These are phyloP conservation scores for Cossypha dichroa DNA, from an alignment of 2,797 vertebrate species.

Conservation along the genomic window DNA sequence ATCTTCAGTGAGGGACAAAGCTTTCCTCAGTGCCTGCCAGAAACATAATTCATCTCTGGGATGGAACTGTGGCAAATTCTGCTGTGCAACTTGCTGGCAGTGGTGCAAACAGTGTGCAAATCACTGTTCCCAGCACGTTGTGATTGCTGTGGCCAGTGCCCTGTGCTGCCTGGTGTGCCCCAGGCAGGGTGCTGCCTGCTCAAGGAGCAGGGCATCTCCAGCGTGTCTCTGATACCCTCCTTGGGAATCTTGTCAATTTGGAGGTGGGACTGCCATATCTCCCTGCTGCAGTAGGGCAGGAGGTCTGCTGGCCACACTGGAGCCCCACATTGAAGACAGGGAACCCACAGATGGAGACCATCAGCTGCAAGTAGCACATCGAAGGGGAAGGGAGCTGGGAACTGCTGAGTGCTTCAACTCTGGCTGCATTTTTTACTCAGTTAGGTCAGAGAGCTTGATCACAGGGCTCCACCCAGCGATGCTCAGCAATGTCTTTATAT, in stretches of 20 bases:
- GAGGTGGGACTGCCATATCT: neutral
- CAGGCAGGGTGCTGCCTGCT: neutral
- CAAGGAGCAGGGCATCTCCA: neutral
- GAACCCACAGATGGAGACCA: neutral
- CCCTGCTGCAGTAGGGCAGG: neutral
- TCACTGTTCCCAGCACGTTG: accelerated
- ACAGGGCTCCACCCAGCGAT: neutral
- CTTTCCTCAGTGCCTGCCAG: neutral
- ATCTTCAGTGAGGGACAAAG: neutral
- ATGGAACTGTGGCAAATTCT: neutral
- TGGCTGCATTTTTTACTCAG: neutral
- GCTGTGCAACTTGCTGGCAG: neutral
- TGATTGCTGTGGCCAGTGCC: neutral
- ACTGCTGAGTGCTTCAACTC: neutral
- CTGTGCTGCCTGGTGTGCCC: neutral
- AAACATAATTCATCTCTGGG: neutral
- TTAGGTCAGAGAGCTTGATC: neutral
- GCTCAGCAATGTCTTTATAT: neutral
- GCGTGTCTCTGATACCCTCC: neutral
- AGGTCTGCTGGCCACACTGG: neutral
- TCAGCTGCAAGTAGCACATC: neutral
- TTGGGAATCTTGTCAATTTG: neutral
- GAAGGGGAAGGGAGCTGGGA: neutral
- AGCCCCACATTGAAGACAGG: accelerated
- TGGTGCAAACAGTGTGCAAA: neutral